phyloP scores from a whole-genome alignment of 2,888 invertebrate genomes.

The Amaurobius ferox region DNA sequence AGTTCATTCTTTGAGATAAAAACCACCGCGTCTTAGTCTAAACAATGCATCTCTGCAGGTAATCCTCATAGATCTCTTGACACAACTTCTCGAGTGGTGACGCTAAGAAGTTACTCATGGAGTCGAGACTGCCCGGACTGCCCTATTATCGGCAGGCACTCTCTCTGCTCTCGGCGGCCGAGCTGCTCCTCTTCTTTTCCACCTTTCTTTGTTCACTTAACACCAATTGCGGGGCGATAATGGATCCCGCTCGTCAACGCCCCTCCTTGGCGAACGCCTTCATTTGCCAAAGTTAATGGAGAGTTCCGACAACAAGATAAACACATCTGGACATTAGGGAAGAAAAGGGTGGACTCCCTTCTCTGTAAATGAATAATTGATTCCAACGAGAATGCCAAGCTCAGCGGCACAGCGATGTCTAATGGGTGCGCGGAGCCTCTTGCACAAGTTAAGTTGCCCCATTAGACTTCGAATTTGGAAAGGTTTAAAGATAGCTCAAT shows the following conservation, averaged over 20 bases:
- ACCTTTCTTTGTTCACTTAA: conserved; percentile 68
- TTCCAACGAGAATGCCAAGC: conserved; percentile 51
- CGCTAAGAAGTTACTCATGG: too few species aligned
- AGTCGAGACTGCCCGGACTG: background rate
- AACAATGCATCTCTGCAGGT: too few species aligned
- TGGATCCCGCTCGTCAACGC: conserved; percentile 67
- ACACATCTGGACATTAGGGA: conserved; percentile 70
- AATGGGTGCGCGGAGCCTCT: conserved; percentile 45
- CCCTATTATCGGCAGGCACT: conserved; percentile 38
- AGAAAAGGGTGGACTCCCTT: conserved; percentile 65
- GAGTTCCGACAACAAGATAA: conserved; percentile 69
- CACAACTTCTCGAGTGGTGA: too few species aligned
- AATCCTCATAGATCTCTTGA: too few species aligned
- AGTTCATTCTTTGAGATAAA: too few species aligned
- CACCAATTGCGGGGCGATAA: conserved; percentile 69
- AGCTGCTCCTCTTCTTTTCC: conserved; percentile 43
- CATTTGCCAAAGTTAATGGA: conserved; percentile 62
- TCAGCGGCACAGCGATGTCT: conserved; percentile 49
- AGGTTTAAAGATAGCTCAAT: conserved; percentile 56
- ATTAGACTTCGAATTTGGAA: conserved; percentile 55
- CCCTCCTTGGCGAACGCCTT: conserved; percentile 54
- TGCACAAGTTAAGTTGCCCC: conserved; percentile 57
- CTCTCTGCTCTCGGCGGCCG: conserved; percentile 1
- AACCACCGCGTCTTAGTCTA: too few species aligned
- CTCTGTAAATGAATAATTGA: conserved; percentile 69